Percentiles rank a stretch among this genome's conserved stretches.
Conservation (phyloP, 2,888 invertebrate species). For the Leptodirus hochenwartii region DNA sequence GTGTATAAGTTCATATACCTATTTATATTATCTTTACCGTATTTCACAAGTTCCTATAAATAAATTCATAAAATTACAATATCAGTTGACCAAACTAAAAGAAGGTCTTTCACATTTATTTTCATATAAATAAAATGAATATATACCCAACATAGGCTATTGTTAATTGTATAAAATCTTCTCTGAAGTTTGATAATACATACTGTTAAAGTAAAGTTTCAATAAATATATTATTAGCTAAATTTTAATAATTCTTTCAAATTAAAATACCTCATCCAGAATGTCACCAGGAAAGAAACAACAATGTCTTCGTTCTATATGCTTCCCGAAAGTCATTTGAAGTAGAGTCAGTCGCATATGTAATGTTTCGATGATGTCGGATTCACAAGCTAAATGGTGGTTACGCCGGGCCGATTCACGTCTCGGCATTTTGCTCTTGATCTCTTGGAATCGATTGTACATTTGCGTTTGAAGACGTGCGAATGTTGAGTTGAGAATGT, state of each 20-base stretch:
- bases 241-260: constrained; percentile 1
- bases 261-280: constrained; percentile 65
- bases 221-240: too few species aligned
- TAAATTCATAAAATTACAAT: too few species aligned
- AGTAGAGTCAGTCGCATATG: constrained; percentile 81
- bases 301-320: constrained; percentile 81
- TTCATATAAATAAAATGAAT: too few species aligned
- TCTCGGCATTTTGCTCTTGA: constrained; percentile 83
- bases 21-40: too few species aligned
- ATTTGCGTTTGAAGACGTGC: constrained; percentile 71
- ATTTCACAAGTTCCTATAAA: too few species aligned
- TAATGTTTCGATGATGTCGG: constrained; percentile 82
- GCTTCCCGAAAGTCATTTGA: constrained; percentile 90
- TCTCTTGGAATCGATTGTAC: constrained; percentile 65
- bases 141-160: too few species aligned
- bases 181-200: too few species aligned
- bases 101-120: too few species aligned
- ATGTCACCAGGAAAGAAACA: constrained; percentile 93
- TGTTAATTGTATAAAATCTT: too few species aligned
- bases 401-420: constrained; percentile 79
- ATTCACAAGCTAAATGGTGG: constrained; percentile 80
- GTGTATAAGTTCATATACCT: too few species aligned
- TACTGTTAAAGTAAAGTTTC: too few species aligned
- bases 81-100: too few species aligned
- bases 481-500: constrained; percentile 69